A percentile compares a stretch with the other conserved stretches of the same genome.
Evolutionary conservation across 2,113 vertebrate species (phyloP).

Genomic region (Ardeotis arabs): DNA sequence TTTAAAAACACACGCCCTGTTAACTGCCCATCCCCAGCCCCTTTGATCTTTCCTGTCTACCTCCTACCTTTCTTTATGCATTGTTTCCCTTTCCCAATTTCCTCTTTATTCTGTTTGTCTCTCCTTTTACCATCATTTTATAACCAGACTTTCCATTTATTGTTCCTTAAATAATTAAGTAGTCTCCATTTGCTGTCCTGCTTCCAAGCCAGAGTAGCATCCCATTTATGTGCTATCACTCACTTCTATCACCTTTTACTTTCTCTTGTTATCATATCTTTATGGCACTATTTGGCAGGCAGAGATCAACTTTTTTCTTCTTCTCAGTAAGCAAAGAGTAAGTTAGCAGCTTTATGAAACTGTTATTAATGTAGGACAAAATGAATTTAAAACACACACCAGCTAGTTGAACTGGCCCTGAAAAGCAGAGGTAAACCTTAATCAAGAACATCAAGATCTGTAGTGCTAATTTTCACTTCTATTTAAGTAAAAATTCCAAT

Average conservation of each 20-base stretch:
- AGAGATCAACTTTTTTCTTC: not conserved
- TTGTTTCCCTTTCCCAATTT: not conserved
- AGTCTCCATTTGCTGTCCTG: conserved; percentile 4
- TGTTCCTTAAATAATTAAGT: conserved; percentile 45
- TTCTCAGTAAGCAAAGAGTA: not conserved
- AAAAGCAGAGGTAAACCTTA: not conserved
- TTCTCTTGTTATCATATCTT: not conserved
- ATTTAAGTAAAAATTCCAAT: conserved; percentile 19
- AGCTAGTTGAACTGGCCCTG: not conserved
- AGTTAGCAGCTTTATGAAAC: not conserved
- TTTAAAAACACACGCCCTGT: not conserved
- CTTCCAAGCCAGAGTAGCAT: not conserved
- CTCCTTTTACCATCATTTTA: not conserved
- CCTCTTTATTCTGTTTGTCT: not conserved
- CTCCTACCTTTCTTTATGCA: not conserved
- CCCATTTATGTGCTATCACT: not conserved
- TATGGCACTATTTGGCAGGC: not conserved
- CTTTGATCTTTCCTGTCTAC: not conserved
- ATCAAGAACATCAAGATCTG: not conserved
- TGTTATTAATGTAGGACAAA: not conserved
- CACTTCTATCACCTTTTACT: not conserved
- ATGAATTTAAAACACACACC: not conserved
- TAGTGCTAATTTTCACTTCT: not conserved
- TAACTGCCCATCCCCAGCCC: not conserved
- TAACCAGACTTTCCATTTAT: conserved; percentile 1